Evolutionary conservation across 2,113 vertebrate species (phyloP).

Genomic region (Daboia siamensis): DNA sequence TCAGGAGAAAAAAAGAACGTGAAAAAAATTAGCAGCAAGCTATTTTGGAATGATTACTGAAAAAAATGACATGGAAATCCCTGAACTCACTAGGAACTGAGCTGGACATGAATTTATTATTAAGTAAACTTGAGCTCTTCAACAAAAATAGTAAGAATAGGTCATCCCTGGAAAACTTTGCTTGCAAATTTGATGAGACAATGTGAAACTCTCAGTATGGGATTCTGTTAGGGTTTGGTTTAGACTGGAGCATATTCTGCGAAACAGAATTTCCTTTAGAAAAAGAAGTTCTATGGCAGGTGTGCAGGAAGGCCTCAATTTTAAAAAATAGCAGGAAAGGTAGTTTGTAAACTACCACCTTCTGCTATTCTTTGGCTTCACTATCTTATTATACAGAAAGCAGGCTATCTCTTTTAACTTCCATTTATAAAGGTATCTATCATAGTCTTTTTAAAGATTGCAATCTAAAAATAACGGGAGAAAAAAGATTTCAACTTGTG

Average conservation of each 20-base stretch:
- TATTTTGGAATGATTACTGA: background rate
- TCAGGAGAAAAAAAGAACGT: background rate
- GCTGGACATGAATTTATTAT: background rate
- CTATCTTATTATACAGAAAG: background rate
- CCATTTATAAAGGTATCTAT: background rate
- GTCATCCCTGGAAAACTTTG: background rate
- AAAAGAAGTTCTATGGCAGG: background rate
- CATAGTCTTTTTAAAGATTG: background rate
- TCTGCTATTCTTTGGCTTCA: background rate
- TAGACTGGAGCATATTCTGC: background rate
- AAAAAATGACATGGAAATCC: background rate
- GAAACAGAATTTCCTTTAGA: background rate
- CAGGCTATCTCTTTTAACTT: background rate
- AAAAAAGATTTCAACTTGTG: background rate
- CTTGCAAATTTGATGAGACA: background rate
- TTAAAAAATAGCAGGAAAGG: background rate
- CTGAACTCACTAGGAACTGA: background rate
- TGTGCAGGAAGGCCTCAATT: background rate
- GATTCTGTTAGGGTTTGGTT: background rate
- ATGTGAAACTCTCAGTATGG: background rate
- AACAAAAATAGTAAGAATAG: background rate
- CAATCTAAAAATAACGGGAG: background rate
- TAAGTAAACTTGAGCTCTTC: background rate
- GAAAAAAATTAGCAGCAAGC: background rate
- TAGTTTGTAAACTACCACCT: background rate